A percentile compares a stretch with the other conserved stretches of the same genome.
Conservation (phyloP, 2,797 vertebrate genomes). For the Sorex maritimensis region DNA sequence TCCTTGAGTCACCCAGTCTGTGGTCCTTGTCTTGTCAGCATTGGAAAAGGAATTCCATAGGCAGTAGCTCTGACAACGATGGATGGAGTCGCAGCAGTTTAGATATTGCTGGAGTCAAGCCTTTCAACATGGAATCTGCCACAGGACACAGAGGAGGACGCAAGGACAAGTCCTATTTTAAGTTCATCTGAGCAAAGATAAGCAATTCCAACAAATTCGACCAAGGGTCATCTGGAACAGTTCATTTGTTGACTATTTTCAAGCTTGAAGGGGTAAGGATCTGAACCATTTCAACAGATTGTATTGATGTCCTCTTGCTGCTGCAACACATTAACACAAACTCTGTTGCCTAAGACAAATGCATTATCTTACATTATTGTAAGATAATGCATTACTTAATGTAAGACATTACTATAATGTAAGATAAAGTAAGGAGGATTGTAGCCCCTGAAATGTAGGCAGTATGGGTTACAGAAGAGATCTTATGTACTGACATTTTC, state of each 20-base stretch:
- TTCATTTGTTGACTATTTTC: background rate
- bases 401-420: too few species aligned
- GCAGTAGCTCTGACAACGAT: background rate
- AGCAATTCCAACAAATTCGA: background rate
- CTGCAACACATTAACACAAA: background rate
- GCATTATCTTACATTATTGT: background rate
- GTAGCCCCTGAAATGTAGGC: background rate
- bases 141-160: background rate
- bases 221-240: fast-evolving
- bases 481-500: background rate
- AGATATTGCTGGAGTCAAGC: background rate
- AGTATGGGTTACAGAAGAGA: background rate
- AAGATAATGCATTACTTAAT: too few species aligned
- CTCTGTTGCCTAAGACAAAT: background rate
- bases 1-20: background rate
- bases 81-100: background rate
- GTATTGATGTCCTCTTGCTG: background rate
- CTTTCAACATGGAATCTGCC: background rate
- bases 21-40: background rate
- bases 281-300: background rate
- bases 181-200: background rate
- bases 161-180: too few species aligned
- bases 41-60: background rate
- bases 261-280: background rate
- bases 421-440: background rate